phyloP scores from a whole-genome alignment of 2,888 invertebrate genomes.

The Syrphus vitripennis region DNA sequence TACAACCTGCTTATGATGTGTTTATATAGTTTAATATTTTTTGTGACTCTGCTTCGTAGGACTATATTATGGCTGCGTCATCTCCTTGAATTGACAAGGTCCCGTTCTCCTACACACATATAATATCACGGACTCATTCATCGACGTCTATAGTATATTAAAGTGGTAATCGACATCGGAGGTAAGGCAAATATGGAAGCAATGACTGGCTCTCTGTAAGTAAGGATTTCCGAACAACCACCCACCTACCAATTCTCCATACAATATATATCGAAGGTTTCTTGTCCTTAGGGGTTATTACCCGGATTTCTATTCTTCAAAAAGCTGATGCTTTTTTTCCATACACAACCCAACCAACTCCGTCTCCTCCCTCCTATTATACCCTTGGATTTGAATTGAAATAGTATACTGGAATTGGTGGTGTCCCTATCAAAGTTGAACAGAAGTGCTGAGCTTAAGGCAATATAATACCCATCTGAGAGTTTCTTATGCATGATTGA shows the following conservation, averaged over 20 bases:
- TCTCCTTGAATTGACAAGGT: constrained; percentile 49
- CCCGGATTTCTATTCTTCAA: constrained; percentile 50
- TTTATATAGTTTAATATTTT: not conserved
- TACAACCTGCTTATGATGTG: not conserved
- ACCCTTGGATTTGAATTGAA: not conserved
- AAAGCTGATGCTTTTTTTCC: constrained; percentile 8
- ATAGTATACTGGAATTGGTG: not conserved
- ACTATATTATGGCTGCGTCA: constrained; percentile 8
- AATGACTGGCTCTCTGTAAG: constrained; percentile 8
- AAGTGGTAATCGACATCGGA: constrained; percentile 35
- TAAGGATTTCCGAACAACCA: not conserved
- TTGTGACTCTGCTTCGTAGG: not conserved
- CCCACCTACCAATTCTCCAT: no score
- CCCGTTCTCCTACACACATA: not conserved
- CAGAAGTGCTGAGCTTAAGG: constrained; percentile 67
- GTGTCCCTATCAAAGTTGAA: constrained; percentile 49
- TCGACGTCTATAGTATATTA: constrained; percentile 34
- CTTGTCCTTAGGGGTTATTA: constrained; percentile 60
- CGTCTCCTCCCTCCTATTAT: not conserved
- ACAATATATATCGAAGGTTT: constrained; percentile 24
- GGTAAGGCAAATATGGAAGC: not conserved
- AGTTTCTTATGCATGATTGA: constrained; percentile 66
- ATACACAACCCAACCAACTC: not conserved
- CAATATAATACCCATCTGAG: constrained; percentile 62
- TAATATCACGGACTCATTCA: constrained; percentile 53